Conservation (phyloP, 2,888 invertebrate species). For the Alviniconcha strummeri region DNA sequence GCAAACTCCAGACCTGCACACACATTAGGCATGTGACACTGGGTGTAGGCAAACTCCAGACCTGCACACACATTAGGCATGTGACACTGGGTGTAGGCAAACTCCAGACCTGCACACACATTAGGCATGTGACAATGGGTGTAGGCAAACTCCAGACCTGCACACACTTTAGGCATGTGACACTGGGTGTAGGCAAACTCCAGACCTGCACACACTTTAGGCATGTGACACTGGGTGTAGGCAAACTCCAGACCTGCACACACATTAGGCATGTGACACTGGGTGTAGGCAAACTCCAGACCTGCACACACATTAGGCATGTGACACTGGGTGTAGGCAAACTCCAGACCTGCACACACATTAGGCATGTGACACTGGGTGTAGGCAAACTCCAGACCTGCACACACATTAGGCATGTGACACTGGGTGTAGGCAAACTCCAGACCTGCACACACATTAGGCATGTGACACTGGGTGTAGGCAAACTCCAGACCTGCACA, state of each 20-base stretch:
- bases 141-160: neutral
- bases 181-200: neutral
- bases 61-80: neutral
- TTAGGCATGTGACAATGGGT: too few relatives aligned
- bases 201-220: neutral
- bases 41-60: neutral
- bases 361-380: too few relatives aligned
- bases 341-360: constrained; percentile 61
- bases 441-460: too few relatives aligned
- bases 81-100: neutral
- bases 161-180: neutral
- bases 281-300: constrained; percentile 68
- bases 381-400: constrained; percentile 65
- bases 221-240: too few relatives aligned
- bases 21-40: neutral
- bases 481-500: constrained; percentile 66
- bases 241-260: constrained; percentile 4
- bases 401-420: too few relatives aligned
- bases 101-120: neutral
- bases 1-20: constrained; percentile 4
- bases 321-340: constrained; percentile 69
- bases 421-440: constrained; percentile 70
- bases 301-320: too few relatives aligned
- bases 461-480: constrained; percentile 67
- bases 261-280: constrained; percentile 37